Evolutionary conservation across 2,797 vertebrate species (phyloP), one percentile per base, ranked within the genome.

Genomic region (Austrolebias charrua): DNA sequence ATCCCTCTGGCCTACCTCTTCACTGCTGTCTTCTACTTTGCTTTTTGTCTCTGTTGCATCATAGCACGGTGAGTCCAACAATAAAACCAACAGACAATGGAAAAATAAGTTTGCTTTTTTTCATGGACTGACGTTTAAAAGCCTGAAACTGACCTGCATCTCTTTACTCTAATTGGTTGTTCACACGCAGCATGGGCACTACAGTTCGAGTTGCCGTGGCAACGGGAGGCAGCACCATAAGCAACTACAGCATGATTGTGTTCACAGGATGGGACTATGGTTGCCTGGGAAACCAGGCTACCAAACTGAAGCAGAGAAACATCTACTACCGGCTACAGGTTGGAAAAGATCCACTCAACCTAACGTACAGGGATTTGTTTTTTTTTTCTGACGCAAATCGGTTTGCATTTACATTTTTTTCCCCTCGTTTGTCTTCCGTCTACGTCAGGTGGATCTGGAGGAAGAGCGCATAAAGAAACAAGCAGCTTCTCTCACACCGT

Each of bases 211-310:
- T 93, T 84, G 92, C 86, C 5, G 78, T 95, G 78, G 78, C 94
- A 68, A 93, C 89, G 0, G 94, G 93, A 64, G 91, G 92, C 4
- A 80, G 86, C 6, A 11, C 87, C 4, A 83, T 89, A 54, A 91
- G 87, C 63, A 90, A 86, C 79, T 96, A 96, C 91, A 95, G 94
- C 75, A 78, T 83, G 74, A 90, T 91, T 4, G 83, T 95, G 56
- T 96, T 96, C 82, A 92, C 92, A 0, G 90, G 92, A 47, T 96
- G 95, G 95, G 91, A 96, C 88, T 94, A 93, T 5, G 90, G 94
- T 67, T 93, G 94, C 55, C 83, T 88, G 24, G 93, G 92, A 65
- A 69, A 87, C 0, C 75, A 19, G 18, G 83, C 91, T 5, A 91
- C 92, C 57, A 87, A 63, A 49, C 88, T 95, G 58, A 95, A 94